Base-by-base conservation (phyloP, 2,888 invertebrate genomes). In the Tenthredo livida region DNA sequence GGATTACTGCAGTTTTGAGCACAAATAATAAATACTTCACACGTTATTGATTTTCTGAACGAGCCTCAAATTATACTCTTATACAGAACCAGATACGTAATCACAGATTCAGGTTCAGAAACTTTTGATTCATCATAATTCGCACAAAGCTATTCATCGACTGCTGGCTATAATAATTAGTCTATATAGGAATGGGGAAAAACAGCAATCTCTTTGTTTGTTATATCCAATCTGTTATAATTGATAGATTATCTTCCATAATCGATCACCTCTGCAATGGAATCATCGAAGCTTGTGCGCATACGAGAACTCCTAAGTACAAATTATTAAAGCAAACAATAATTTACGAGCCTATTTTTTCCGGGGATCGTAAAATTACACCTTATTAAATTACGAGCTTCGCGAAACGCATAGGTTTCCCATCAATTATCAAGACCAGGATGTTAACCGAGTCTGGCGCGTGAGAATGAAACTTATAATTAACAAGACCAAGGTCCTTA, bases 261-360 rank as follows among this genome's bases (percentile, higher is more conserved):
- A 37, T 15, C 61, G 61, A 61, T 37, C 40, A 37, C 1, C 33
- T 58, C 37, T 5, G 5, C 37, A 10, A 6, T 61, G n/a, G 43
- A 80, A 40, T 80, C n/a, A 58, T 61, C 40, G 54, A 54, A 33
- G n/a, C 33, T 77, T 21, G 21, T 61, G 40, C 61, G 50, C 17
- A 40, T 17, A 21, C 15, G 12, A 25, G 21, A 25, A 12, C 21
- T 33, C 21, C 58, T 40, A 80, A 37, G 50, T 80, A 21, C 80
- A 80, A 80, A 80, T 80, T 40, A 80, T 21, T 40, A 80, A 29
- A 80, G n/a, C 37, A 80, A 61, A 80, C 58, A 61, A 80, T 80
- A 61, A 61, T 80, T 80, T 21, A 21, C 84, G 67, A 33, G 84
- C 50, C 78, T 85, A 78, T 78, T 65, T 54, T 85, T 72, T 72